A percentile compares a stretch with the other conserved stretches of the same genome.
phyloP scores from a whole-genome alignment of 2,113 vertebrate genomes.

The Marmota monax region DNA sequence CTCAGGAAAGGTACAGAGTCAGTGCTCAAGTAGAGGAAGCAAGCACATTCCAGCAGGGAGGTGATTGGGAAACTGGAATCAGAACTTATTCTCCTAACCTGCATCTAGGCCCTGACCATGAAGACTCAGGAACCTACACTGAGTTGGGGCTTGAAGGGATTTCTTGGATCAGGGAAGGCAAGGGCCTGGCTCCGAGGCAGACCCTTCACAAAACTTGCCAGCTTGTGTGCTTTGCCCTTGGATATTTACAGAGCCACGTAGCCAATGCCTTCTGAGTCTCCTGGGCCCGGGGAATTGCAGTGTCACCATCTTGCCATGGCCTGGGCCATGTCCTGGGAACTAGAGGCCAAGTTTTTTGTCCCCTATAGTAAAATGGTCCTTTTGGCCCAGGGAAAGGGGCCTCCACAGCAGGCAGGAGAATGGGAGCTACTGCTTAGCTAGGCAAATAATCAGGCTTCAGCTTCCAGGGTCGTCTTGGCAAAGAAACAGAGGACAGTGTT shows the following conservation, averaged over 20 bases:
- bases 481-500: background rate
- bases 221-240: background rate
- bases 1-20: background rate
- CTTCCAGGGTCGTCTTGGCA: slow-evolving; percentile 5
- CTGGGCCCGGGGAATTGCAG: background rate
- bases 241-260: background rate
- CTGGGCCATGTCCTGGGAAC: background rate
- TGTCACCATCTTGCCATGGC: background rate
- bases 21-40: background rate
- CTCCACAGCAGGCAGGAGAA: background rate
- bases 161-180: background rate
- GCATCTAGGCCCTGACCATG: fast-evolving
- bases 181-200: background rate
- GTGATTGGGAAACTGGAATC: no score
- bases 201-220: background rate
- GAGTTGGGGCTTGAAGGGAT: background rate
- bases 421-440: background rate
- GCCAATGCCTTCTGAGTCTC: background rate
- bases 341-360: background rate
- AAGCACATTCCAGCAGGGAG: background rate
- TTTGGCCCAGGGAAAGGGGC: background rate
- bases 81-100: fast-evolving
- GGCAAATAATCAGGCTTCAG: background rate
- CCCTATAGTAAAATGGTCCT: background rate
- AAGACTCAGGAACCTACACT: background rate